Base-by-base conservation (phyloP, 2,888 invertebrate genomes). In the Cremastobaeus sp. region DNA sequence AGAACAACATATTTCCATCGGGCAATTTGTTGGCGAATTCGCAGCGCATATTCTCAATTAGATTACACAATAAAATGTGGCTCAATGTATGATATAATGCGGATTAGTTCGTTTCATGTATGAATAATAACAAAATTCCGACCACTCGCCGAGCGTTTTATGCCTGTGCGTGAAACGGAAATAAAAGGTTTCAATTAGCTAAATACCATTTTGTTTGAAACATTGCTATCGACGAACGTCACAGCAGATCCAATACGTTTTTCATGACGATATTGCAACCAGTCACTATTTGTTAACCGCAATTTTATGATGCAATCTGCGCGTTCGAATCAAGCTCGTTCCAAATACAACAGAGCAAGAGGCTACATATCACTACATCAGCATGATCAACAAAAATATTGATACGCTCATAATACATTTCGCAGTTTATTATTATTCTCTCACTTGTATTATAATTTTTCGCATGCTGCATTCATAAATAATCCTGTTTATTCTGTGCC, bases 261-360 rank as follows among this genome's bases (percentile, higher is more conserved):
- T 70, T 62, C 62, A 55, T 60, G 55, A 70, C 69, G 62, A 70
- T 48, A 70, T 62, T 70, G 69, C 69, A 43, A 32, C 54, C 69
- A 70, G 60, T 62, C 69, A 47, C 60, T 70, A 62, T 70, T 70
- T 70, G 69, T 70, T 62, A 70, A 70, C 69, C 69, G 69, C 69
- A 70, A 62, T 62, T 70, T 70, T 70, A 70, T 70, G 69, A 70
- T 62, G 62, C 69, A 70, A 69, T 69, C 60, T 45, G 60, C 37
- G 47, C 69, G 30, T 37, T 39, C 59, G 35, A 69, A 54, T 59
- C 59, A 59, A 68, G 50, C 59, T 59, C 52, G 60, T 69, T 69
- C 54, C 47, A 28, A 60, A 43, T 47, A 47, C 47, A 32, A 35
- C 39, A 21, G 32, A 39, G 39, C 54, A 47, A 52, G 55, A 70